Conservation (phyloP, 2,797 vertebrate genomes). For the Acipenser transmontanus region DNA sequence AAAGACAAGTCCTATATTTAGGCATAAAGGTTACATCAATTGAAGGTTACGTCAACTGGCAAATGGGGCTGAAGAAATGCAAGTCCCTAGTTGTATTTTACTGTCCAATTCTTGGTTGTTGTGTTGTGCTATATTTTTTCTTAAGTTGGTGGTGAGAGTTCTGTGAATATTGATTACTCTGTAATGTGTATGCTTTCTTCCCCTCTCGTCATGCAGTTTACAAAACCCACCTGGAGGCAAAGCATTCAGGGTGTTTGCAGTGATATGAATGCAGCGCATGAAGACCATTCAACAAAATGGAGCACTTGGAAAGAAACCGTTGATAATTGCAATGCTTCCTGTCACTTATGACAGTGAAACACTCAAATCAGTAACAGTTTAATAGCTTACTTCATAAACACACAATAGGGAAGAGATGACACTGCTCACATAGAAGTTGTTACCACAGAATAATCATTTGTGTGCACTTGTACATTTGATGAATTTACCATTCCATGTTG, state of each 20-base stretch:
- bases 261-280: constrained; percentile 66
- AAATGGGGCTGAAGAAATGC: too few species aligned
- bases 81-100: too few species aligned
- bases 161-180: too few species aligned
- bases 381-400: neutral
- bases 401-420: too few species aligned
- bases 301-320: constrained; percentile 50
- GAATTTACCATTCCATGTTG: constrained; percentile 39
- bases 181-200: too few species aligned
- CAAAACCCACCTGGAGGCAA: constrained; percentile 90
- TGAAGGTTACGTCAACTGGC: too few species aligned
- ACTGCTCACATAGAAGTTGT: too few species aligned
- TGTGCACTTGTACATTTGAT: constrained; percentile 40
- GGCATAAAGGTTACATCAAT: too few species aligned
- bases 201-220: constrained; percentile 59
- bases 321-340: constrained; percentile 41
- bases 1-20: too few species aligned
- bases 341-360: constrained; percentile 26
- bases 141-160: too few species aligned
- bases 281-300: constrained; percentile 32
- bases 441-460: constrained; percentile 15
- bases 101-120: too few species aligned
- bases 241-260: constrained; percentile 91
- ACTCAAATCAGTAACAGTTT: constrained; percentile 27
- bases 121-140: too few species aligned